Conservation (phyloP, 2,113 vertebrate species). For the Melanostigma gelatinosum region DNA sequence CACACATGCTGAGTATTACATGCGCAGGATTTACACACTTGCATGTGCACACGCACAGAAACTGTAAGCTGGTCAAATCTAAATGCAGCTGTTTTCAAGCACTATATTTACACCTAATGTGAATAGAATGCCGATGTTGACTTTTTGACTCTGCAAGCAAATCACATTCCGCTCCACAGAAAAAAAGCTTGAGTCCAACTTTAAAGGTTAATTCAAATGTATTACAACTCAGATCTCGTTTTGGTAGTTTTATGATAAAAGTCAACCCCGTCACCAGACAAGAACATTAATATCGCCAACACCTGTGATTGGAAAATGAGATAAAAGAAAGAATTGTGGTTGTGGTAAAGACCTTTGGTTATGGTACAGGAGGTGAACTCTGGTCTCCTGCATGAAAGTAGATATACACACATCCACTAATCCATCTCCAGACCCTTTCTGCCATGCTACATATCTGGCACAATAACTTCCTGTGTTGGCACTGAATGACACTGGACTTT, state of each 20-base stretch:
- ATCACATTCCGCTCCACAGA: background rate
- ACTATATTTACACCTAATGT: constrained; percentile 6
- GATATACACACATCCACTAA: background rate
- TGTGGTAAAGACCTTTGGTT: background rate
- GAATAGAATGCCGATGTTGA: constrained; percentile 6
- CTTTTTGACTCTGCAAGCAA: background rate
- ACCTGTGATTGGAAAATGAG: background rate
- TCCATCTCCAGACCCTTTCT: background rate
- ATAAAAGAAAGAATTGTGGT: background rate
- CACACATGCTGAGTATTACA: constrained; percentile 40
- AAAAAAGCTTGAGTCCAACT: background rate
- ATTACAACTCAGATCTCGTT: background rate
- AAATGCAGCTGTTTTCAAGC: constrained; percentile 12
- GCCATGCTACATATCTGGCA: background rate
- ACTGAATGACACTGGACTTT: background rate
- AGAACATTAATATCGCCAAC: background rate
- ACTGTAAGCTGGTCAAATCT: background rate
- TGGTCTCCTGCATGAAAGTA: background rate
- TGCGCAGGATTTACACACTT: constrained; percentile 14
- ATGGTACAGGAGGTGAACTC: background rate
- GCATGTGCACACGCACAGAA: background rate
- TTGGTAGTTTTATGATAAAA: background rate
- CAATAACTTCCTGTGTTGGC: background rate
- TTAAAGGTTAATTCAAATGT: background rate
- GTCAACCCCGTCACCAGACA: background rate